phyloP scores from a whole-genome alignment of 2,797 vertebrate species.

The Danio albolineatus region DNA sequence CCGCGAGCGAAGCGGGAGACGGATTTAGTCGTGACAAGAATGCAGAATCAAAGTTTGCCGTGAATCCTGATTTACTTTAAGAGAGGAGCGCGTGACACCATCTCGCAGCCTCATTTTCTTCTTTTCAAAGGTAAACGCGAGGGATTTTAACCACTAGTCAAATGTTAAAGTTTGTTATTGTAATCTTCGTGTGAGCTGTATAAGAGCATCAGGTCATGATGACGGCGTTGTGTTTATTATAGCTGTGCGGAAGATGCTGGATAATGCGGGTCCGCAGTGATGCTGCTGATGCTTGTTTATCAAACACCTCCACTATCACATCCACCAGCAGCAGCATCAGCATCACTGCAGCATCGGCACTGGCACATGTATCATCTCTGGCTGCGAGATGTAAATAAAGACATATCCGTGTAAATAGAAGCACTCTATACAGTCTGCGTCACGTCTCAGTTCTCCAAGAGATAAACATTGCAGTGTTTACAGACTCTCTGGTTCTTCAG shows the following conservation, averaged over 20 bases:
- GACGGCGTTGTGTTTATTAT: not conserved
- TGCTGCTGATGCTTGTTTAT: slow-evolving; percentile 56
- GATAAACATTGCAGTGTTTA: not conserved
- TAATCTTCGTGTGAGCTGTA: not conserved
- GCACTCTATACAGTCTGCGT: slow-evolving; percentile 31
- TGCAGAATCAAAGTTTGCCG: slow-evolving; percentile 62
- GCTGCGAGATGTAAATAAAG: not conserved
- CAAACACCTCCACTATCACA: slow-evolving; percentile 59
- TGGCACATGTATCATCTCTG: slow-evolving; percentile 9
- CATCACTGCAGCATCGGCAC: slow-evolving; percentile 60
- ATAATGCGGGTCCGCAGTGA: slow-evolving; percentile 54
- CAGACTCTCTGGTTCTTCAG: not conserved
- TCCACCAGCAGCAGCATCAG: slow-evolving; percentile 66
- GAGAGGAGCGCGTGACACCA: slow-evolving; percentile 67
- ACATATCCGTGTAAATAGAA: not conserved
- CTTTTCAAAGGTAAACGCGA: slow-evolving; percentile 75
- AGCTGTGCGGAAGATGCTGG: slow-evolving; percentile 13
- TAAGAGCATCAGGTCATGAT: not conserved
- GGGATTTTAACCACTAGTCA: not conserved
- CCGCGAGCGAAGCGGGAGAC: slow-evolving; percentile 68
- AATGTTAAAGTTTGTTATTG: not conserved
- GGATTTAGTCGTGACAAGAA: slow-evolving; percentile 57
- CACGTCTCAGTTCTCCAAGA: slow-evolving; percentile 26
- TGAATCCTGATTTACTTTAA: slow-evolving; percentile 4
- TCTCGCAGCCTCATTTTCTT: slow-evolving; percentile 72